Base-by-base conservation (phyloP, 2,797 vertebrate genomes). In the Graptemys geographica region DNA sequence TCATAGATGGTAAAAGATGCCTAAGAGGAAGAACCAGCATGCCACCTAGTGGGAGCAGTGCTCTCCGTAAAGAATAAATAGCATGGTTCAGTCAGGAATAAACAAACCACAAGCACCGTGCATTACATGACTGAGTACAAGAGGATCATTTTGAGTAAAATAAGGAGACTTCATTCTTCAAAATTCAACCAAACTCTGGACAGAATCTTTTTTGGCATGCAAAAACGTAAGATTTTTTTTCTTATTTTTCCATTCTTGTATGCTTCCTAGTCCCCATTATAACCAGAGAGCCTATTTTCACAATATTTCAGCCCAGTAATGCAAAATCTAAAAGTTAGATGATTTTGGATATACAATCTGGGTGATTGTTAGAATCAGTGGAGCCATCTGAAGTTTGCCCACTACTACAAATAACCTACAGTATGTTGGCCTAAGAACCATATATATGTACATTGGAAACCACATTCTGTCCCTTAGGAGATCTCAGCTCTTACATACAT, bases 31-130 rank as follows among this genome's bases (percentile, higher is more conserved):
- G 88, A 31, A 10, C 2, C 21, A 6, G 5, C n/a, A 94, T 96
- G 97, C 95, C 95, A 91, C 91, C 97, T 96, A 81, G 78, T 11
- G 96, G 6, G 1, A 33, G 15, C 44, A 10, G 0, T 3, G 41
- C 56, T 53, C 15, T 3, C 13, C 18, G 87, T 11, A 6, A 62
- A 69, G 49, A 19, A 53, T 0, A n/a, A 16, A 3, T 19, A 25
- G 16, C 6, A 0, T 12, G 37, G 33, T 12, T 65, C 74, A 21
- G 4, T 5, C 5, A 2, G 51, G 25, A 4, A 81, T 37, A 3
- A 53, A 31, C 0, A 6, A 65, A 21, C 27, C 33, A 49, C 18
- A 28, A 11, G 12, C 27, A 9, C 49, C 27, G 5, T 10, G 23
- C 6, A 4, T 19, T 62, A 27, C 5, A 6, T 19, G 56, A 0